Evolutionary conservation across 2,113 vertebrate species (phyloP).

Genomic region (Paedocypris sp.): DNA sequence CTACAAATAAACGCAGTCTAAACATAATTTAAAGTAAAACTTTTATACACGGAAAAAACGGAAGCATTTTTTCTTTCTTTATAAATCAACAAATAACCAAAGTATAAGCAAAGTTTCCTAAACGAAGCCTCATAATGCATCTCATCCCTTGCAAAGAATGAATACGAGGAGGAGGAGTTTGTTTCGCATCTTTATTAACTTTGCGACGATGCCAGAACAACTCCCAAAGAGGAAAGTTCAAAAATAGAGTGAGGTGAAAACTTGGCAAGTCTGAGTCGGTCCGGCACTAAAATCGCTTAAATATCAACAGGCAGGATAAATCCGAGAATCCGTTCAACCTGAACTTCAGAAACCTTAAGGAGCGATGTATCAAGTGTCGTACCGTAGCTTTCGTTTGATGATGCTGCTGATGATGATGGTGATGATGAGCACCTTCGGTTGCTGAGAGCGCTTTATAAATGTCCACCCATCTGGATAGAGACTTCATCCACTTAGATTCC

Average conservation of each 20-base stretch:
- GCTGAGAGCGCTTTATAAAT: constrained; percentile 45
- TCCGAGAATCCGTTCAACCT: constrained; percentile 34
- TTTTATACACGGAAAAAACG: neutral
- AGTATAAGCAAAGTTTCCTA: neutral
- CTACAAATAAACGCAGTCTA: too few species aligned
- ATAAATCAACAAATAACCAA: neutral
- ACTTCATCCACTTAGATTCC: constrained; percentile 28
- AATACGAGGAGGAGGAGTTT: constrained; percentile 34
- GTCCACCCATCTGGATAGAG: constrained; percentile 47
- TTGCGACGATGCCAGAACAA: constrained; percentile 16
- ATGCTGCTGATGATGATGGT: too few species aligned
- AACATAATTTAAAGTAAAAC: too few species aligned
- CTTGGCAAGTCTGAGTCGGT: constrained; percentile 1
- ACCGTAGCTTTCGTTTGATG: too few species aligned
- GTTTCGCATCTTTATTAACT: constrained; percentile 14
- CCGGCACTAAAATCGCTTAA: constrained; percentile 18
- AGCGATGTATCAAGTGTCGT: too few species aligned
- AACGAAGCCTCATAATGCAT: too few species aligned
- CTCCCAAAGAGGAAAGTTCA: constrained; percentile 11
- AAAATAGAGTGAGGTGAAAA: constrained; percentile 29
- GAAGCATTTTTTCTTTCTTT: neutral
- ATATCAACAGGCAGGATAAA: constrained; percentile 39
- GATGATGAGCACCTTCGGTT: neutral
- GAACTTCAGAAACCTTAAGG: too few species aligned
- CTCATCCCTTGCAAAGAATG: too few species aligned